Conservation (phyloP, 92 coral and sea anemone species). For the Parazoanthus atlanticus region DNA sequence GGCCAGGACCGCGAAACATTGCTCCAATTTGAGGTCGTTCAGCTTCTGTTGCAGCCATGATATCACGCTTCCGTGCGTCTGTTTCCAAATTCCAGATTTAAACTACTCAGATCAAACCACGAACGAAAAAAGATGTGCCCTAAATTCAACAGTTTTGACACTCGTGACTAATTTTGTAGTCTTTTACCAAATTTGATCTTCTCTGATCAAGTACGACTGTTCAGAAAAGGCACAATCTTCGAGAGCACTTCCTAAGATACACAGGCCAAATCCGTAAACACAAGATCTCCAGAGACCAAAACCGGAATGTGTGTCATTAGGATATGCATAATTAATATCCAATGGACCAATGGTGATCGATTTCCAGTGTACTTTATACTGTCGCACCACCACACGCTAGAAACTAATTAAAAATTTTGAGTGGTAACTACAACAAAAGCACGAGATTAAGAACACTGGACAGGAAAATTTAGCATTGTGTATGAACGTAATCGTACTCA, state of each 20-base stretch:
- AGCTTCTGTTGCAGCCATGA: conserved; percentile 34
- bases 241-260: conserved; percentile 6
- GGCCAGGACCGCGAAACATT: conserved; percentile 98
- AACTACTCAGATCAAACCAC: neutral
- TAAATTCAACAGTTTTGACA: neutral
- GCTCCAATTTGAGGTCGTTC: conserved; percentile 88
- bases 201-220: neutral
- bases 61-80: conserved; percentile 4
- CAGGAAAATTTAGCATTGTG: neutral
- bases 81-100: neutral
- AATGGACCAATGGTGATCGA: conserved; percentile 17
- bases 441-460: neutral
- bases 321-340: conserved; percentile 26
- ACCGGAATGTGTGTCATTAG: conserved; percentile 8
- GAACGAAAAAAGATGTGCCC: neutral
- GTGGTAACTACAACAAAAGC: conserved; percentile 12
- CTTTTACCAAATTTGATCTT: conserved; percentile 1
- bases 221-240: neutral
- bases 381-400: neutral
- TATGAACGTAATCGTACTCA: neutral
- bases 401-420: neutral
- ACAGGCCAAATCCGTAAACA: conserved; percentile 36
- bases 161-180: neutral
- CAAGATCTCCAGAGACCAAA: conserved; percentile 30
- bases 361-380: neutral